A percentile compares a stretch with the other conserved stretches of the same genome.
Conservation (phyloP, 2,888 invertebrate genomes). For the Acronicta aceris region DNA sequence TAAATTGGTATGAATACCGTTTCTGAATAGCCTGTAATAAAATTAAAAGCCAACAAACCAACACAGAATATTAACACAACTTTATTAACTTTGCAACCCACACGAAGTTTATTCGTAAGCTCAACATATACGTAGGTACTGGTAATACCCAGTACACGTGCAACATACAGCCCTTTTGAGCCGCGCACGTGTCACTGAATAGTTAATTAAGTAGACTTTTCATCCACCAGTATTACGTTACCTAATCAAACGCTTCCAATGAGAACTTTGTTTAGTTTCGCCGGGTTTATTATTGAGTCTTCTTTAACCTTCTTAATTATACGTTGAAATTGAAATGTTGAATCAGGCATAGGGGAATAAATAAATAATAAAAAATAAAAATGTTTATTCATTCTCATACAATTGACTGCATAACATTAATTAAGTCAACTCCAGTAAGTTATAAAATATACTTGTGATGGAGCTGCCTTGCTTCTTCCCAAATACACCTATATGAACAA, state of each 20-base stretch:
- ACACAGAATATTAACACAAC: slow-evolving; percentile 1
- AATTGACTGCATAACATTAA: too few species aligned
- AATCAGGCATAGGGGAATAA: too few species aligned
- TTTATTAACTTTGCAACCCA: slow-evolving; percentile 7
- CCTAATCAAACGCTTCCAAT: slow-evolving; percentile 39
- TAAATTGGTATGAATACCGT: too few species aligned
- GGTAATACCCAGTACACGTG: slow-evolving; percentile 35
- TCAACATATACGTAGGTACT: slow-evolving; percentile 4
- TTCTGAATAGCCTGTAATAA: too few species aligned
- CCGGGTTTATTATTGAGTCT: slow-evolving; percentile 3
- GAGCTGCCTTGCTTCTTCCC: too few species aligned
- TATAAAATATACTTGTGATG: too few species aligned
- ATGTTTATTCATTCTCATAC: too few species aligned
- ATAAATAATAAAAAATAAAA: too few species aligned
- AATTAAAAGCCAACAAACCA: background rate
- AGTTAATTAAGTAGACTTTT: slow-evolving; percentile 51
- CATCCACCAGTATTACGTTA: slow-evolving; percentile 35
- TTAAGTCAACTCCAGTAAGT: too few species aligned
- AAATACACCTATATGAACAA: too few species aligned
- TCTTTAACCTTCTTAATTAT: too few species aligned
- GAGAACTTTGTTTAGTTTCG: slow-evolving; percentile 24
- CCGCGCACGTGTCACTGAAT: slow-evolving; percentile 57
- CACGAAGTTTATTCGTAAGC: slow-evolving; percentile 1
- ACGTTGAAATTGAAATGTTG: too few species aligned
- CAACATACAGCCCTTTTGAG: slow-evolving; percentile 48